Base-by-base conservation (phyloP, 2,113 vertebrate species). In the Rynchops niger region DNA sequence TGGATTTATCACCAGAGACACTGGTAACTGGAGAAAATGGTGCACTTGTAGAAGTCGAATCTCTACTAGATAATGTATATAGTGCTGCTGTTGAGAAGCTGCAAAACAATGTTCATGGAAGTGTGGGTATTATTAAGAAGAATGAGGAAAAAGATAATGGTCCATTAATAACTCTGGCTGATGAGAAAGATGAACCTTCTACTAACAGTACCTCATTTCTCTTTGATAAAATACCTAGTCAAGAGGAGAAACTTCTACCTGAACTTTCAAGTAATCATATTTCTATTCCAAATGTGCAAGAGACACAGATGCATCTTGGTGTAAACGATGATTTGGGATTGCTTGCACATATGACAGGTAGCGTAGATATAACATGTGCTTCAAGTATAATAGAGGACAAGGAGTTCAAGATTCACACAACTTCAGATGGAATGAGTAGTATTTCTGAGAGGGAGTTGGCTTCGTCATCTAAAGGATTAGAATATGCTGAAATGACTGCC, bases 11-110 rank as follows among this genome's bases (percentile, higher is more conserved):
- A 71, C 99, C 99, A 5, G 99, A 99, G 94, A 99, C 98, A 5
- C 72, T 98, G 59, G 98, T 98, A 70, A 97, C 97, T 18, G 98
- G 98, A 82, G 99, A 99, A 97, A 99, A 99, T 22, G 99, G 99
- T 69, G 98, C 91, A 43, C 95, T 99, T 83, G 94, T 99, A 71
- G 99, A 99, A 98, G 99, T 99, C 2, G 99, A 99, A 86, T 99
- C 99, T 16, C 98, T 99, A 77, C 94, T 99, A 89, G 99, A 99
- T 94, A 99, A 99, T 59, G 99, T 99, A 7, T 99, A 99, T 88
- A 99, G 99, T n/a, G 98, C 99, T 42, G 99, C 99, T n/a, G 99
- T 99, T 69, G 99, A 99, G 97, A 99, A 99, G 85, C 98, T 99
- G 32, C 99, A 99, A 74, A 99, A 98, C 93, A 98, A 98, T 49